Percentiles rank a stretch among this genome's conserved stretches.
These are phyloP conservation scores for Euborellia annulipes DNA, from an alignment of 1,140 invertebrate genomes.

Conservation along the genomic window DNA sequence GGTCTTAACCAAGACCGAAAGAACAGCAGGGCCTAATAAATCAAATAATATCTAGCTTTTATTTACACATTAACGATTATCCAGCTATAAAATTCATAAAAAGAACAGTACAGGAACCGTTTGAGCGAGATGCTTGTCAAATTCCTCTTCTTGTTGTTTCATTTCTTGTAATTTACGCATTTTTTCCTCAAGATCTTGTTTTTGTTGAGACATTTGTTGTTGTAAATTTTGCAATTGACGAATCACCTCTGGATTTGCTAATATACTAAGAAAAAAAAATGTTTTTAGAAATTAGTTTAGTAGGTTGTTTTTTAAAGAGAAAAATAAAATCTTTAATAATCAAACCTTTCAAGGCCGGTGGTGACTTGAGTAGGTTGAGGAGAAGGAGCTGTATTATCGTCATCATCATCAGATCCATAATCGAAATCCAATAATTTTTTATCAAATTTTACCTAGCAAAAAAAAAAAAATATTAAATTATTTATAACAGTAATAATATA, in stretches of 20 bases:
- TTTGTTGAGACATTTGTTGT: slow-evolving; percentile 29
- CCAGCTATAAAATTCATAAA: not conserved
- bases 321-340: not conserved
- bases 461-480: not conserved
- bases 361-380: slow-evolving; percentile 17
- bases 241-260: slow-evolving; percentile 56
- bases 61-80: too few relatives aligned
- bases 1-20: slow-evolving; percentile 4
- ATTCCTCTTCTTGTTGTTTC: slow-evolving; percentile 60
- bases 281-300: slow-evolving; percentile 2
- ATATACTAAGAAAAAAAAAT: slow-evolving; percentile 29
- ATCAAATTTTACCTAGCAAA: slow-evolving; percentile 41
- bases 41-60: too few relatives aligned
- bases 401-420: slow-evolving; percentile 69
- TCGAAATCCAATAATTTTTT: slow-evolving; percentile 72
- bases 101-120: slow-evolving; percentile 35
- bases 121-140: slow-evolving; percentile 60
- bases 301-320: not conserved
- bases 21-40: too few relatives aligned
- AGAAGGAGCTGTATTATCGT: slow-evolving; percentile 28
- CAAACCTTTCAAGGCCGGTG: slow-evolving; percentile 14
- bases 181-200: slow-evolving; percentile 51
- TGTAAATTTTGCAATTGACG: slow-evolving; percentile 50
- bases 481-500: too few relatives aligned
- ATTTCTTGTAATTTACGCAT: slow-evolving; percentile 50